A percentile compares a stretch with the other conserved stretches of the same genome.
phyloP scores from a whole-genome alignment of 2,888 invertebrate species.

The Dolomedes plantarius region DNA sequence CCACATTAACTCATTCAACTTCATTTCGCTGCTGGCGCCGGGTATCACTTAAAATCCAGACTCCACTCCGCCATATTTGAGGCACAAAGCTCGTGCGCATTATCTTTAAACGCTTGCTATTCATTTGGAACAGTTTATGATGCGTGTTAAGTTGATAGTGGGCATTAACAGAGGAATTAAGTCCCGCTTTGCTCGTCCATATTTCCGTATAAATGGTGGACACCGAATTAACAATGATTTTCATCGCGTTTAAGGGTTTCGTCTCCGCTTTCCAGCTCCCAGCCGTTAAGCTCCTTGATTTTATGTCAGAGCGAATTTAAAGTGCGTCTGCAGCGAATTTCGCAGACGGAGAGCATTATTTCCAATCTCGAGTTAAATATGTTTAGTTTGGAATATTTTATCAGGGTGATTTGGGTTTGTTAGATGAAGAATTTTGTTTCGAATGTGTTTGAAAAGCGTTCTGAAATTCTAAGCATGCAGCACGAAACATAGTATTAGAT shows the following conservation, averaged over 20 bases:
- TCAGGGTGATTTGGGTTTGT: no score
- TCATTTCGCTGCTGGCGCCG: not conserved
- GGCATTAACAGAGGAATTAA: conserved; percentile 31
- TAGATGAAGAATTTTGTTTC: no score
- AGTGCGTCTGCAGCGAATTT: no score
- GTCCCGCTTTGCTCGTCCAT: not conserved
- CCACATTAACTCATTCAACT: not conserved
- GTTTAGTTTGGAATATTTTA: no score
- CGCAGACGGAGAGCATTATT: no score
- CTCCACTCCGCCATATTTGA: not conserved
- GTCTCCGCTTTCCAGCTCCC: not conserved
- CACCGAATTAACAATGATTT: conserved; percentile 22
- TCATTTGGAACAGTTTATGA: conserved; percentile 49
- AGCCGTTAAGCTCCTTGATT: conserved; percentile 7
- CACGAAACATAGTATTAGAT: no score
- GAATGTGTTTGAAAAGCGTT: no score
- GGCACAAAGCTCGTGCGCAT: conserved; percentile 20
- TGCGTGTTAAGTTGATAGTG: conserved; percentile 46
- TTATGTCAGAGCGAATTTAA: conserved; percentile 9
- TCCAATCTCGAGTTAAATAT: no score
- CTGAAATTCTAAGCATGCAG: no score
- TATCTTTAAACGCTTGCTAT: conserved; percentile 46
- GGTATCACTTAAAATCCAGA: not conserved
- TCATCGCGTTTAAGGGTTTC: conserved; percentile 10
- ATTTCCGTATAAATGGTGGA: not conserved